Conservation (phyloP, 1,140 invertebrate genomes). For the Philopotamus ludificatus region DNA sequence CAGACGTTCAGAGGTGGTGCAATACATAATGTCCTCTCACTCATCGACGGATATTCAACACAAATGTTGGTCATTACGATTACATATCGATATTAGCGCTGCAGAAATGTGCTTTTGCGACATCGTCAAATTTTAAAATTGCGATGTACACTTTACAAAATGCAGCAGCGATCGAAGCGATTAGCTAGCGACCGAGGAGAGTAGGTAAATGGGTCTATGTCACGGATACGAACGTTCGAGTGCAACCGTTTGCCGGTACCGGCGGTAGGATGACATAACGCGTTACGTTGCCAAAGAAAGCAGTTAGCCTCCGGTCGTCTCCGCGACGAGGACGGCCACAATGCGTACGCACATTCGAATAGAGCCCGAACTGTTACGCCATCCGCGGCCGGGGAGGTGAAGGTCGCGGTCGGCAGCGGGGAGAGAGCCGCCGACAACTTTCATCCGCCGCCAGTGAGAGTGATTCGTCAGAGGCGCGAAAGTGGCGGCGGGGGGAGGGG, state of each 20-base stretch:
- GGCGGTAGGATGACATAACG: not conserved
- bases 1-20: too few species aligned
- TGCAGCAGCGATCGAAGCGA: too few species aligned
- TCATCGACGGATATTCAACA: too few species aligned
- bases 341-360: not conserved
- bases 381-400: constrained; percentile 11
- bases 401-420: constrained; percentile 11
- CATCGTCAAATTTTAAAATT: too few species aligned
- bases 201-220: too few species aligned
- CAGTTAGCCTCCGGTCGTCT: not conserved
- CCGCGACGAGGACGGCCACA: not conserved
- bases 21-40: too few species aligned
- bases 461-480: constrained; percentile 15
- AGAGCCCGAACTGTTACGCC: constrained; percentile 11
- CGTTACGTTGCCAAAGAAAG: not conserved
- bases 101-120: too few species aligned
- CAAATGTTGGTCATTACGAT: too few species aligned
- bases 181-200: too few species aligned
- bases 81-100: too few species aligned
- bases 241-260: not conserved
- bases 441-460: constrained; percentile 29
- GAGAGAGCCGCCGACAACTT: constrained; percentile 11
- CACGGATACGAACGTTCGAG: too few species aligned
- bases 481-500: not conserved
- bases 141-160: too few species aligned